phyloP scores from a whole-genome alignment of 37 sponge, comb jelly and placozoan genomes.

The Aphrocallistes beatrix region DNA sequence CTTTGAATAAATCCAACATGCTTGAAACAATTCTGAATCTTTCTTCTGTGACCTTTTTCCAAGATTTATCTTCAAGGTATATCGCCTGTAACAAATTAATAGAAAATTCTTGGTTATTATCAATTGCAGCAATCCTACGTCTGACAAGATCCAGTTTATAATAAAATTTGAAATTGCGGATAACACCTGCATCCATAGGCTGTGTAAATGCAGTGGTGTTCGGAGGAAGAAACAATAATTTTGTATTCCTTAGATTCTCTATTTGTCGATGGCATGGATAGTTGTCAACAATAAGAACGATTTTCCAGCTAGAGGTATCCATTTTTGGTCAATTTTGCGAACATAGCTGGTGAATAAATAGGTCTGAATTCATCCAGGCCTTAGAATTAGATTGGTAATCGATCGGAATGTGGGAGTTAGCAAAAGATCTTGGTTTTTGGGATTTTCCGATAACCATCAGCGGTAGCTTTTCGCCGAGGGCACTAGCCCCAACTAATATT shows the following conservation, averaged over 20 bases:
- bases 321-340: background rate
- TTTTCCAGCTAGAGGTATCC: background rate
- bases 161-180: conserved; percentile 6
- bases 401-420: background rate
- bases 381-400: background rate
- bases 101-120: background rate
- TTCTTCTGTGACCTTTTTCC: conserved; percentile 11
- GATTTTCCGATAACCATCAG: background rate
- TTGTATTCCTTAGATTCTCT: background rate
- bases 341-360: background rate
- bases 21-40: conserved; percentile 18
- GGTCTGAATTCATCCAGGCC: background rate
- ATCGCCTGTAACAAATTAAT: conserved; percentile 20
- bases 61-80: conserved; percentile 17
- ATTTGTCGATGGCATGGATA: conserved; percentile 6
- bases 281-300: conserved; percentile 14
- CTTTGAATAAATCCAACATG: conserved; percentile 7
- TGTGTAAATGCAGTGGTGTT: conserved; percentile 22
- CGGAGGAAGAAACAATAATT: conserved; percentile 16
- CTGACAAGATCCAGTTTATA: conserved; percentile 1
- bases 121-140: background rate
- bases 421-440: background rate
- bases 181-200: conserved; percentile 23
- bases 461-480: too few relatives aligned
- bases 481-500: background rate